Percentiles rank a stretch among this genome's conserved stretches.
These are phyloP conservation scores for Pogonus chalceus DNA, from an alignment of 1,140 invertebrate species.

Conservation along the genomic window DNA sequence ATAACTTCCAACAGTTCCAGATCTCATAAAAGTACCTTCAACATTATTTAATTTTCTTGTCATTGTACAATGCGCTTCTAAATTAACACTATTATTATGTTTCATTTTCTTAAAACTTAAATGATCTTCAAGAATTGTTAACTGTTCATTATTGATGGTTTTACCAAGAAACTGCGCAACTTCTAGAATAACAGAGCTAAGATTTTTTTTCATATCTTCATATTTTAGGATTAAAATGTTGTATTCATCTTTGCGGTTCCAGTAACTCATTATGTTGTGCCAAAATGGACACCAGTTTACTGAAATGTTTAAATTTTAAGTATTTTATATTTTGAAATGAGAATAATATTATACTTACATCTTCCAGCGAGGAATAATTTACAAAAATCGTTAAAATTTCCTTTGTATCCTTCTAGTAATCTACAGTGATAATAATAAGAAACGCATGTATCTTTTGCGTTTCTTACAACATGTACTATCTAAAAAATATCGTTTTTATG, in stretches of 20 bases:
- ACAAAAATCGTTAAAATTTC: conserved; percentile 53
- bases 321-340: neutral
- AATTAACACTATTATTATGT: conserved; percentile 50
- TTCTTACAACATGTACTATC: conserved; percentile 69
- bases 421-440: conserved; percentile 66
- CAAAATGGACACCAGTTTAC: conserved; percentile 41
- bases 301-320: neutral
- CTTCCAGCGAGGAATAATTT: conserved; percentile 42
- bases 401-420: conserved; percentile 47
- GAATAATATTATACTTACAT: conserved; percentile 22
- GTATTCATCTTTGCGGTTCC: conserved; percentile 40
- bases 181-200: conserved; percentile 44
- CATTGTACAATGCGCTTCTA: too few relatives aligned
- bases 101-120: conserved; percentile 56
- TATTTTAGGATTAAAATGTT: conserved; percentile 53
- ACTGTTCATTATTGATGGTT: conserved; percentile 38
- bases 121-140: conserved; percentile 42
- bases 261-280: conserved; percentile 47
- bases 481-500: conserved; percentile 31
- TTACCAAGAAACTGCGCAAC: conserved; percentile 49
- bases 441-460: conserved; percentile 70
- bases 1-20: neutral
- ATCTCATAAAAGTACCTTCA: neutral
- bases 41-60: neutral
- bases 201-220: conserved; percentile 57